Evolutionary conservation across 2,797 vertebrate species (phyloP).

Genomic region (Urocyon cinereoargenteus): DNA sequence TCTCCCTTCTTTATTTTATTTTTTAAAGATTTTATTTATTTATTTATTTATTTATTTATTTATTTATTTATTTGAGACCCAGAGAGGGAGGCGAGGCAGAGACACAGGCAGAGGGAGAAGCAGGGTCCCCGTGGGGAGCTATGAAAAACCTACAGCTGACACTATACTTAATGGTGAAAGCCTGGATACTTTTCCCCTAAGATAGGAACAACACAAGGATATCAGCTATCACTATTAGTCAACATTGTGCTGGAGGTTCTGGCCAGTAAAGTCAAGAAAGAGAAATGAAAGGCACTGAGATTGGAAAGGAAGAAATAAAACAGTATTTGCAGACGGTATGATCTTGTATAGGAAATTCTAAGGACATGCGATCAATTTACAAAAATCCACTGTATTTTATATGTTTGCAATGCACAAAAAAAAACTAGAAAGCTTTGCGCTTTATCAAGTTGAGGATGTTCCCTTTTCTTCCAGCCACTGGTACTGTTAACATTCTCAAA

Average conservation of each 20-base stretch:
- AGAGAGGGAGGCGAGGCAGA: too few relatives aligned
- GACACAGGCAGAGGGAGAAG: too few relatives aligned
- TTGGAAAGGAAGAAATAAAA: slow-evolving; percentile 20
- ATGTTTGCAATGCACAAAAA: neutral
- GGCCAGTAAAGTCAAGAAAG: neutral
- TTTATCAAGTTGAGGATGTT: neutral
- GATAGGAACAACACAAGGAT: neutral
- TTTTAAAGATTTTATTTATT: too few relatives aligned
- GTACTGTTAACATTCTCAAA: neutral
- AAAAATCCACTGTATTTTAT: slow-evolving; percentile 2
- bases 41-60: too few relatives aligned
- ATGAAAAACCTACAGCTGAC: neutral
- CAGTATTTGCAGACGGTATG: neutral
- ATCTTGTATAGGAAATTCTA: slow-evolving; percentile 1
- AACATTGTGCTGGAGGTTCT: neutral
- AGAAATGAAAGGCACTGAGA: neutral
- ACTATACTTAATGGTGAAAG: neutral
- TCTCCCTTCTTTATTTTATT: neutral
- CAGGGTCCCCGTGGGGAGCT: too few relatives aligned
- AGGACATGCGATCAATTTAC: neutral
- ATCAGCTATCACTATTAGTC: neutral
- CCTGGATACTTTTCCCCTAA: neutral
- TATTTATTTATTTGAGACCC: too few relatives aligned
- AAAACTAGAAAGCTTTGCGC: too few relatives aligned
- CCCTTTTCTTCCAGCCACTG: neutral